phyloP scores from a whole-genome alignment of 2,797 vertebrate genomes.

The Pseudochromis fuscus region DNA sequence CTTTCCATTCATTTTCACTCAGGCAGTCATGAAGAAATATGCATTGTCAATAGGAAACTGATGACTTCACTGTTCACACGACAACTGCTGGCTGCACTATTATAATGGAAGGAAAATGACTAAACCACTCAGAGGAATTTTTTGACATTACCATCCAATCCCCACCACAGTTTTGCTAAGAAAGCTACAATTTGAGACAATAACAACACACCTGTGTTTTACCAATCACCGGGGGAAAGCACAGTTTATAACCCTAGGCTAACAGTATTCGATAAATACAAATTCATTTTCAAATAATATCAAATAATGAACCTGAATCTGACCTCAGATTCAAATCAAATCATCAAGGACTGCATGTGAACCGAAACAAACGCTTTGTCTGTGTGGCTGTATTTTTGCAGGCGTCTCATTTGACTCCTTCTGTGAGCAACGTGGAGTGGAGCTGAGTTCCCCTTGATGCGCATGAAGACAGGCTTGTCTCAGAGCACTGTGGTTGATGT shows the following conservation, averaged over 20 bases:
- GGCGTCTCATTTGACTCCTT: conserved; percentile 41
- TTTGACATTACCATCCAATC: too few relatives aligned
- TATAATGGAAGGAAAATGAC: too few relatives aligned
- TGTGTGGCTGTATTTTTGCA: conserved; percentile 35
- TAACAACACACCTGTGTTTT: too few relatives aligned
- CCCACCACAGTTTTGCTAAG: too few relatives aligned
- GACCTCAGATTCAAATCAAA: conserved; percentile 69
- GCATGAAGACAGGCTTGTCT: conserved; percentile 56
- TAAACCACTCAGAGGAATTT: too few relatives aligned
- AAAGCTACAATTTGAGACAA: too few relatives aligned
- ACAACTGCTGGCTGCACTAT: too few relatives aligned
- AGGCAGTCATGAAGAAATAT: neutral
- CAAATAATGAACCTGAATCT: conserved; percentile 35
- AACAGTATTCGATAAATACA: neutral
- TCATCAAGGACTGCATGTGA: conserved; percentile 26
- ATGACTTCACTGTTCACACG: too few relatives aligned
- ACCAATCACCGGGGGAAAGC: too few relatives aligned
- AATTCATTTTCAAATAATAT: neutral
- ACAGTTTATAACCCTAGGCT: too few relatives aligned
- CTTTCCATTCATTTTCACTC: conserved; percentile 10
- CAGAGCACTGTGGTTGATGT: conserved; percentile 72
- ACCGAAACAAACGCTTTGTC: conserved; percentile 40
- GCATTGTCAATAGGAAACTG: neutral
- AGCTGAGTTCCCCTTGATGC: conserved; percentile 59
- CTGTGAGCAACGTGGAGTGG: conserved; percentile 14